Conservation (phyloP, 2,113 vertebrate genomes). For the Triplophysa tibetana region DNA sequence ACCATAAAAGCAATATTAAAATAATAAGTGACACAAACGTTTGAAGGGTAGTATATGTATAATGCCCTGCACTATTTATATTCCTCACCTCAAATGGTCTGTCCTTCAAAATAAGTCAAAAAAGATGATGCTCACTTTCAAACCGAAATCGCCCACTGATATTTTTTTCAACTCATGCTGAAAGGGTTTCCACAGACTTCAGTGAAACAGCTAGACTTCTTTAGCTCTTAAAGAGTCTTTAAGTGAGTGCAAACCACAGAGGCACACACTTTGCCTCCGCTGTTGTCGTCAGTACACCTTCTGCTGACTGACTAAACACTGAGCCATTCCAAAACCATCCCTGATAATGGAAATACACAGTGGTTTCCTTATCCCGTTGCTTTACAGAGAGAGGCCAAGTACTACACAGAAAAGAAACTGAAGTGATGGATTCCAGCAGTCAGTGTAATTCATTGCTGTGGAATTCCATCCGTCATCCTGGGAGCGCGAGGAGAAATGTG, state of each 20-base stretch:
- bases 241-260: too few species aligned
- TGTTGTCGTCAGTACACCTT: too few species aligned
- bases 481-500: conserved; percentile 23
- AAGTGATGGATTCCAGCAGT: conserved; percentile 1
- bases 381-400: not conserved
- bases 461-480: conserved; percentile 21
- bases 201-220: conserved; percentile 5
- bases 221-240: not conserved
- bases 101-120: too few species aligned
- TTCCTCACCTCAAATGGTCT: too few species aligned
- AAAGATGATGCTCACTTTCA: too few species aligned
- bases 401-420: not conserved
- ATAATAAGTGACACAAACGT: too few species aligned
- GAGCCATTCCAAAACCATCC: not conserved
- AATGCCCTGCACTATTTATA: too few species aligned
- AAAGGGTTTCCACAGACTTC: conserved; percentile 9
- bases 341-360: not conserved
- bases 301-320: too few species aligned
- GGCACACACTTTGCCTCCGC: too few species aligned
- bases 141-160: not conserved
- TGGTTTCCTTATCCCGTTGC: not conserved
- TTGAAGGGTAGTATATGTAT: too few species aligned
- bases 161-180: not conserved
- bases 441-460: not conserved
- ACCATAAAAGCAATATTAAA: too few species aligned